Evolutionary conservation across 2,888 invertebrate genomes (phyloP).

Genomic region (Chaetogeoica ovagalla): DNA sequence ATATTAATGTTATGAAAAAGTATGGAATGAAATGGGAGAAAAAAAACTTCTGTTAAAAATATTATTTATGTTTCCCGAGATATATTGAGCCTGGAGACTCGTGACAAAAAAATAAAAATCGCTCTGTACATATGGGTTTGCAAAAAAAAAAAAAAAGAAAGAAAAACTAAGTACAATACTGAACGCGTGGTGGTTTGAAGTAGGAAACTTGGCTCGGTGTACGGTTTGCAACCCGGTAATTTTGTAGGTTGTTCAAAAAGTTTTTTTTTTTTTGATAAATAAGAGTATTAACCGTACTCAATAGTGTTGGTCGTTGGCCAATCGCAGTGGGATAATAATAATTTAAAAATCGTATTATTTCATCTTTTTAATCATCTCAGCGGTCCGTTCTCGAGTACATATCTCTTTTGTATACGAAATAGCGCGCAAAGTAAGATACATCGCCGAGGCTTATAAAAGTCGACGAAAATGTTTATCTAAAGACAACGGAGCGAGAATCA

Average conservation of each 20-base stretch:
- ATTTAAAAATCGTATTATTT: slow-evolving; percentile 1
- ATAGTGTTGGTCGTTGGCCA: slow-evolving; percentile 7
- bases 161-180: neutral
- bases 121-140: too few relatives aligned
- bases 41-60: too few relatives aligned
- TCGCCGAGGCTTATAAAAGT: neutral
- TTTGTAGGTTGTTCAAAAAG: neutral
- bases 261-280: neutral
- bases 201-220: slow-evolving; percentile 7
- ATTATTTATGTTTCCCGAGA: too few relatives aligned
- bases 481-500: slow-evolving; percentile 6
- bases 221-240: neutral
- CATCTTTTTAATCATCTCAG: neutral
- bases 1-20: too few relatives aligned
- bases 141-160: too few relatives aligned
- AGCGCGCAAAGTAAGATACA: slow-evolving; percentile 8
- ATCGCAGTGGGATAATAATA: neutral
- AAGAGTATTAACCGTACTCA: neutral
- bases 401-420: too few relatives aligned
- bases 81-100: too few relatives aligned
- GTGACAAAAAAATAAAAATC: too few relatives aligned
- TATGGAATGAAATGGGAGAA: too few relatives aligned
- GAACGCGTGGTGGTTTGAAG: neutral
- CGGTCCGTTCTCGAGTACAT: neutral
- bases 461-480: slow-evolving; percentile 17